Percentiles rank a stretch among this genome's conserved stretches.
Conservation (phyloP, 2,797 vertebrate genomes). For the Platyrinchus mystaceus region DNA sequence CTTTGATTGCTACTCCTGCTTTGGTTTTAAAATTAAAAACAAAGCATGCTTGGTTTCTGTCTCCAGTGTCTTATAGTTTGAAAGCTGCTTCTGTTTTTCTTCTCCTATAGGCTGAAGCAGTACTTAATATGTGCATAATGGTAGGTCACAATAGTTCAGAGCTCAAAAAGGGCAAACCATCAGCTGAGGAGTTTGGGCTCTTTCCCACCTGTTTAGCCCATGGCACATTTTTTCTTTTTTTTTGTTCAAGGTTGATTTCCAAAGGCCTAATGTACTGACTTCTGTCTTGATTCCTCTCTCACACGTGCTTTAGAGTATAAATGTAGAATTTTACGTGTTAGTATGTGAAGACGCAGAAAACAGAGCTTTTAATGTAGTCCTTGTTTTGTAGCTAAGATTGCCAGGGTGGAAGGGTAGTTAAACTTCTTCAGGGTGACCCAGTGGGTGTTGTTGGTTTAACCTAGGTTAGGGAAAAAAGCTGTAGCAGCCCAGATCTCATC, state of each 20-base stretch:
- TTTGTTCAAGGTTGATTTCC: background rate
- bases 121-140: background rate
- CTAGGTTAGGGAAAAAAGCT: background rate
- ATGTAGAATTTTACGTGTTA: background rate
- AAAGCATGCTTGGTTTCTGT: background rate
- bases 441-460: background rate
- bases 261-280: background rate
- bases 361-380: background rate
- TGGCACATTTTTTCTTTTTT: background rate
- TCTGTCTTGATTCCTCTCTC: background rate
- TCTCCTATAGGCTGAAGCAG: background rate
- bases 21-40: background rate
- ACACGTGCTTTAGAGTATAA: background rate
- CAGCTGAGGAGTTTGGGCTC: background rate
- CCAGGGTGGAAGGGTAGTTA: background rate
- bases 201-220: background rate
- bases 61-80: background rate
- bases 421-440: background rate
- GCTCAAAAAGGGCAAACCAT: background rate
- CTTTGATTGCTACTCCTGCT: background rate
- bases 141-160: background rate
- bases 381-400: background rate
- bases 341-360: background rate
- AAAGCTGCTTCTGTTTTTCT: background rate
- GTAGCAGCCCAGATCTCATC: background rate